Percentiles rank a stretch among this genome's conserved stretches.
Evolutionary conservation across 2,797 vertebrate species (phyloP).

Genomic region (Carduelis carduelis): DNA sequence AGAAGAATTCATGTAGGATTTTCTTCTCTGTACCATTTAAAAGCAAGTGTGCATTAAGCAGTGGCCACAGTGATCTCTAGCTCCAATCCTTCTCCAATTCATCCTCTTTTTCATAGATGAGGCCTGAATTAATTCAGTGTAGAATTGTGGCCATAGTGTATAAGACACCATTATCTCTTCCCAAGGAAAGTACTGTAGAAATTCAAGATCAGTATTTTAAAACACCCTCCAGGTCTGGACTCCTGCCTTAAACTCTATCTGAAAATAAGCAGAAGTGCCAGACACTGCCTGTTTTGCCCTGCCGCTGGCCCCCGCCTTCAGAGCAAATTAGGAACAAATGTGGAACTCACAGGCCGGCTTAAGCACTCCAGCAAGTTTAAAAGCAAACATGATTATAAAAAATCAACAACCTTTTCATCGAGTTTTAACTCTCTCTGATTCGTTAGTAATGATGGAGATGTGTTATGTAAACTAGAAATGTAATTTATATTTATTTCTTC

Average conservation of each 20-base stretch:
- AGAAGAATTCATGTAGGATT: not conserved
- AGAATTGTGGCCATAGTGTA: not conserved
- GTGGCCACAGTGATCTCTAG: not conserved
- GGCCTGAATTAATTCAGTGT: not conserved
- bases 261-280: slow-evolving; percentile 56
- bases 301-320: slow-evolving; percentile 6
- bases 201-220: slow-evolving; percentile 18
- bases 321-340: slow-evolving; percentile 59
- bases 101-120: not conserved
- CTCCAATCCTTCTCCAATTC: not conserved
- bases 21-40: not conserved
- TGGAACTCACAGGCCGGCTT: not conserved
- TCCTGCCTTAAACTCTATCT: slow-evolving; percentile 25
- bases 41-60: not conserved
- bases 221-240: slow-evolving; percentile 12
- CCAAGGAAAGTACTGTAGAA: not conserved
- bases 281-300: slow-evolving; percentile 30
- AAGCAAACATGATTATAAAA: slow-evolving; percentile 23
- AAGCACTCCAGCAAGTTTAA: slow-evolving; percentile 7
- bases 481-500: not conserved
- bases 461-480: not conserved
- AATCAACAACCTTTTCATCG: not conserved
- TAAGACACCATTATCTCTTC: not conserved
- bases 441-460: not conserved
- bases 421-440: slow-evolving; percentile 24